Evolutionary conservation across 2,797 vertebrate genomes (phyloP).

Genomic region (Melanotaenia boesemani): DNA sequence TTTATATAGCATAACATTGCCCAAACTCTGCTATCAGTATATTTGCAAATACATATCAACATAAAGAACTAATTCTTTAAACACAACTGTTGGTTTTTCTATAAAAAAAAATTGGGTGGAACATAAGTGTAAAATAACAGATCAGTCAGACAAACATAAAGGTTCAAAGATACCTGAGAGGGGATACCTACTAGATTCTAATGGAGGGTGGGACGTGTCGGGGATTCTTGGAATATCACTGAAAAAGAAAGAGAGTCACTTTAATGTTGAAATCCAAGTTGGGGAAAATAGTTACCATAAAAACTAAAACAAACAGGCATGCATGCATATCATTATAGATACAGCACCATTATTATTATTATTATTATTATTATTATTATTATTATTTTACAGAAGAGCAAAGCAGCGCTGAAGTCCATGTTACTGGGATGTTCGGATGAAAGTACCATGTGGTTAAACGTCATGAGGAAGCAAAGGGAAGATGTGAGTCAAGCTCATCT

Average conservation of each 20-base stretch:
- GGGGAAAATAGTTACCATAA: conserved; percentile 21
- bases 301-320: conserved; percentile 52
- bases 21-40: not conserved
- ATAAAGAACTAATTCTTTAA: not conserved
- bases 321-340: conserved; percentile 56
- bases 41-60: not conserved
- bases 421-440: conserved; percentile 34
- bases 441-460: conserved; percentile 43
- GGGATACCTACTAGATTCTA: conserved; percentile 96
- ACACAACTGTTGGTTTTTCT: not conserved
- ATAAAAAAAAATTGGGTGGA: not conserved
- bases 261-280: not conserved
- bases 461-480: conserved; percentile 54
- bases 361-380: not conserved
- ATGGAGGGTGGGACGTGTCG: conserved; percentile 96
- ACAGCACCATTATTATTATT: conserved; percentile 5
- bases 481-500: conserved; percentile 46
- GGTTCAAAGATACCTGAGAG: conserved; percentile 8
- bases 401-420: conserved; percentile 32
- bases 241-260: conserved; percentile 69
- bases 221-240: conserved; percentile 99
- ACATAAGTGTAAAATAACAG: not conserved
- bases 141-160: not conserved
- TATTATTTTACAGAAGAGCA: conserved; percentile 19
- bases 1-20: too few species aligned